Evolutionary conservation across 2,797 vertebrate genomes (phyloP).

Genomic region (Halcyon badia): DNA sequence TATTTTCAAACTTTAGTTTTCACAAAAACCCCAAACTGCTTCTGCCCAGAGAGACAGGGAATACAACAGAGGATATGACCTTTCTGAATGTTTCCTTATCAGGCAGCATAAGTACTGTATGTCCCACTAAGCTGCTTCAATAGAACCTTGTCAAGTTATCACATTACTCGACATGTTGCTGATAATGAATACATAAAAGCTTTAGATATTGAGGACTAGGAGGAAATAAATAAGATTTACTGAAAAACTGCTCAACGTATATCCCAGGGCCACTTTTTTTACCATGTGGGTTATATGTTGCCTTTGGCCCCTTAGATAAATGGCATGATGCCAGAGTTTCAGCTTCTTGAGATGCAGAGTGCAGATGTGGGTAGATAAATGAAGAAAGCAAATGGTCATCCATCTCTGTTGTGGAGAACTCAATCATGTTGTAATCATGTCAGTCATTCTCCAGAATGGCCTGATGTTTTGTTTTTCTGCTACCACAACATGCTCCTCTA

Average conservation of each 20-base stretch:
- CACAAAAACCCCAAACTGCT: background rate
- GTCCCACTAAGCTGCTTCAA: slow-evolving; percentile 74
- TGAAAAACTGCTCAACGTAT: slow-evolving; percentile 62
- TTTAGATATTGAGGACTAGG: slow-evolving; percentile 68
- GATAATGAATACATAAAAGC: slow-evolving; percentile 78
- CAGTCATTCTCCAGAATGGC: background rate
- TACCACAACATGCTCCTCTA: background rate
- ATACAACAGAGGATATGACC: slow-evolving; percentile 70
- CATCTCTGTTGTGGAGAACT: slow-evolving; percentile 49
- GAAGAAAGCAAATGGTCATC: slow-evolving; percentile 64
- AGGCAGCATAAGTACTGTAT: slow-evolving; percentile 67
- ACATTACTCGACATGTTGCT: slow-evolving; percentile 68
- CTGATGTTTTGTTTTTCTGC: slow-evolving; percentile 22
- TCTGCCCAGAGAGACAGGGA: slow-evolving; percentile 56
- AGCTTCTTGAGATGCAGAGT: slow-evolving; percentile 61
- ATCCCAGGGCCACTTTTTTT: slow-evolving; percentile 57
- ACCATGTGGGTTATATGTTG: slow-evolving; percentile 22
- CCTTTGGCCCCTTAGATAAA: slow-evolving; percentile 61
- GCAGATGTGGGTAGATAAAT: slow-evolving; percentile 41
- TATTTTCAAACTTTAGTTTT: slow-evolving; percentile 59
- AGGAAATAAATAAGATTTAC: slow-evolving; percentile 77
- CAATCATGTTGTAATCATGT: slow-evolving; percentile 28
- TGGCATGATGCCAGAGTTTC: slow-evolving; percentile 45
- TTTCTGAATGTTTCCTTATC: slow-evolving; percentile 77
- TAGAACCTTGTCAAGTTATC: slow-evolving; percentile 77